A percentile compares a stretch with the other conserved stretches of the same genome.
These are phyloP conservation scores for Biston betularia DNA, from an alignment of 2,888 invertebrate species.

Conservation along the genomic window DNA sequence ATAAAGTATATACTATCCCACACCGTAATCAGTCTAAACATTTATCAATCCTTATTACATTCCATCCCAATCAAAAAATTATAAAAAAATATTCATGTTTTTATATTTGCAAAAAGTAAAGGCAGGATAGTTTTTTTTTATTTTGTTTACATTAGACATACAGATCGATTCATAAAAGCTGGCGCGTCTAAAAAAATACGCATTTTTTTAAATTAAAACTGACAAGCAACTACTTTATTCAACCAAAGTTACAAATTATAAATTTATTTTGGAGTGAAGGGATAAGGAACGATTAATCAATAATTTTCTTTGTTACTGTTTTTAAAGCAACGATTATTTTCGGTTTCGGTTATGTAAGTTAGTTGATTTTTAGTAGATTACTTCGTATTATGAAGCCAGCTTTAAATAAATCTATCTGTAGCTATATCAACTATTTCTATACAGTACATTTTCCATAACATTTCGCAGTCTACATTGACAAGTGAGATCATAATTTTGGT, in stretches of 20 bases:
- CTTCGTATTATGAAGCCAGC: not conserved
- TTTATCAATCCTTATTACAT: conserved; percentile 28
- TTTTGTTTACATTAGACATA: not conserved
- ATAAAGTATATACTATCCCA: conserved; percentile 18
- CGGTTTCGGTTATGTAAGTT: too few species aligned
- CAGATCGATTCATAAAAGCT: not conserved
- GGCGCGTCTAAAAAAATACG: not conserved
- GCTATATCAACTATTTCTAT: not conserved
- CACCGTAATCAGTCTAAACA: conserved; percentile 31
- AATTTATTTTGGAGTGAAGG: too few species aligned
- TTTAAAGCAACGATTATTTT: too few species aligned
- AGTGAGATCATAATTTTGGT: conserved; percentile 67
- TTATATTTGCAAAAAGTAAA: not conserved
- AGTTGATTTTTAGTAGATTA: too few species aligned
- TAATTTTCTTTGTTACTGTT: too few species aligned
- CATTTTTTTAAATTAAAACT: too few species aligned
- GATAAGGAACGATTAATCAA: too few species aligned
- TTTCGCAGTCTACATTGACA: conserved; percentile 9
- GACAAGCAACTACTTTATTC: too few species aligned
- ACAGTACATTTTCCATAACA: not conserved
- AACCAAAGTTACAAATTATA: too few species aligned
- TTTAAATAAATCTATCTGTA: not conserved
- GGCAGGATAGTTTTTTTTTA: not conserved
- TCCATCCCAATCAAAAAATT: conserved; percentile 12
- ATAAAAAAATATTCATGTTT: not conserved